These are phyloP conservation scores for Hemichromis elongatus DNA, from an alignment of 2,113 vertebrate genomes.

Conservation along the genomic window DNA sequence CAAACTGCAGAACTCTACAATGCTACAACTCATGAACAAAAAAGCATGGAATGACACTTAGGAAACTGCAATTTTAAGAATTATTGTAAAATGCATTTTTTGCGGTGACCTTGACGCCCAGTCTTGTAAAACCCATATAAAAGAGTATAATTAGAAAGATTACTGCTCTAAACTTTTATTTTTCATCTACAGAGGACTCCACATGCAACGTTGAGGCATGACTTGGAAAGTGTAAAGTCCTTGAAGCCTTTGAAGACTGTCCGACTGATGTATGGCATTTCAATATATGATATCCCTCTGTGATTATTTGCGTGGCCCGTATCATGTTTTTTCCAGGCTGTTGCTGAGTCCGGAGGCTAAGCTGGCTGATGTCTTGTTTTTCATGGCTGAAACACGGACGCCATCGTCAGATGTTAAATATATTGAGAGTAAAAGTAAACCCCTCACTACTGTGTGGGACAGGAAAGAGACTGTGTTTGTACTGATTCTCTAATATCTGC, in stretches of 20 bases:
- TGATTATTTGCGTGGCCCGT: neutral
- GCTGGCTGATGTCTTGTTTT: constrained; percentile 37
- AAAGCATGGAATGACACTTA: neutral
- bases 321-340: constrained; percentile 20
- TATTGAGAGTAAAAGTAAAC: neutral
- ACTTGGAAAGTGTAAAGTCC: neutral
- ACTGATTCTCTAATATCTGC: neutral
- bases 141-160: constrained; percentile 7
- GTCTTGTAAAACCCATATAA: neutral
- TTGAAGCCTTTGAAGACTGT: constrained; percentile 9
- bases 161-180: neutral
- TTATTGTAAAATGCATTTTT: neutral
- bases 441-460: neutral
- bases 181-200: neutral
- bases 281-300: neutral
- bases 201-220: constrained; percentile 10
- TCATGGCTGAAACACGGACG: neutral
- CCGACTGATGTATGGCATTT: neutral
- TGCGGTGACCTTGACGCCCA: neutral
- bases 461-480: neutral
- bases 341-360: neutral
- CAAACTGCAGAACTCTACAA: neutral
- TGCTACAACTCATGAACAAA: neutral
- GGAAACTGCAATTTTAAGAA: neutral
- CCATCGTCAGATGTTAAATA: constrained; percentile 38